Base-by-base conservation (phyloP, 2,113 vertebrate genomes). In the Siniperca chuatsi region DNA sequence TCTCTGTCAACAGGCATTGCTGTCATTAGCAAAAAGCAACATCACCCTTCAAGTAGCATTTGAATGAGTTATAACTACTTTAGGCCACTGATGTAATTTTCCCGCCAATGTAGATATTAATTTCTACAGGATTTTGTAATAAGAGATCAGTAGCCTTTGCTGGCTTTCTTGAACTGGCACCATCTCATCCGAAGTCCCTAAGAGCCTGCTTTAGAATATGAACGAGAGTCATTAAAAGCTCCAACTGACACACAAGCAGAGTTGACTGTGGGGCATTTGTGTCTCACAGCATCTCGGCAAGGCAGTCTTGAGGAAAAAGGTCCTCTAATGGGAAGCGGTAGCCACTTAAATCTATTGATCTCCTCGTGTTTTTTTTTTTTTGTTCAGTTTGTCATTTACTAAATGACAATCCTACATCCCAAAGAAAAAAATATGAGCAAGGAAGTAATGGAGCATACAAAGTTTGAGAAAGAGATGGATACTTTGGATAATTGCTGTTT, bases 191-290 rank as follows among this genome's bases (percentile, higher is more conserved):
- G 6, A 55, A 37, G 54, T 65, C 48, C 62, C 25, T 8, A 15
- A 61, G 57, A 20, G 50, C 8, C 20, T 23, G 33, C n/a, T 33
- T 78, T 72, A 69, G 42, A 84, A 71, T 75, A 66, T 66, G 75
- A 86, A 86, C 57, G 42, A 60, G 15, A n/a, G 40, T 77, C 58
- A 82, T 89, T 75, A 25, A 62, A 76, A 33, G 66, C 57, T 73
- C 37, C 44, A 13, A 9, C n/a, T 68, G 69, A 64, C 74, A 21
- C 15, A 35, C 64, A 65, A 42, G 35, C 18, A 11, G 25, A 35
- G 55, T 40, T 69, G 55, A 68, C 68, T 44, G 4, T 33, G 6
- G 48, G 68, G 35, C n/a, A 11, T 84, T 71, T 46, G 60, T 72
- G 25, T 25, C 37, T 81, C 29, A n/a, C 48, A 62, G 52, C 67